phyloP scores from a whole-genome alignment of 1,140 invertebrate species.

The Solenopsis fugax region DNA sequence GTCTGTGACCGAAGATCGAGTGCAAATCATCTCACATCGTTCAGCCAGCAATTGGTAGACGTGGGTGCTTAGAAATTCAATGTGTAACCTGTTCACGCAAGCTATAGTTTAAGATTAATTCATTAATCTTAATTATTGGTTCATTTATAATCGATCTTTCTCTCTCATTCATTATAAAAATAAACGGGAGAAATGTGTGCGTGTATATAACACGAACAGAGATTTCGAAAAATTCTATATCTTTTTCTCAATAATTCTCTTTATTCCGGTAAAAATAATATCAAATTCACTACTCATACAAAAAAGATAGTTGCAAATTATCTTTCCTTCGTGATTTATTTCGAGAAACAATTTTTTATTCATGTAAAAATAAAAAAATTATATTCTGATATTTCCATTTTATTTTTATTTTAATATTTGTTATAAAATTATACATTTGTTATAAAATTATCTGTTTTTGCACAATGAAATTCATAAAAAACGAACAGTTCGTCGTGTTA shows the following conservation, averaged over 20 bases:
- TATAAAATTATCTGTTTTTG: not conserved
- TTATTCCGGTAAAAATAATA: not conserved
- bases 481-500: not conserved
- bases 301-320: not conserved
- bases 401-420: slow-evolving; percentile 5
- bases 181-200: not conserved
- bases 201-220: not conserved
- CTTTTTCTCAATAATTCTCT: not conserved
- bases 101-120: slow-evolving; percentile 12
- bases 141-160: not conserved
- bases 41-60: slow-evolving; percentile 37
- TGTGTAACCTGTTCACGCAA: slow-evolving; percentile 9
- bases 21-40: slow-evolving; percentile 30
- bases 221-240: not conserved
- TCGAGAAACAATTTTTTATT: not conserved
- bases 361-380: not conserved
- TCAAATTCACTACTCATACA: not conserved
- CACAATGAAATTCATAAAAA: not conserved
- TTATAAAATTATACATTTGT: not conserved
- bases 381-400: not conserved
- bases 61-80: slow-evolving; percentile 16
- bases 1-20: slow-evolving; percentile 39
- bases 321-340: not conserved
- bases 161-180: not conserved
- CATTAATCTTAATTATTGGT: slow-evolving; percentile 21